Evolutionary conservation across 2,113 vertebrate genomes (phyloP).

Genomic region (Peromyscus leucopus): DNA sequence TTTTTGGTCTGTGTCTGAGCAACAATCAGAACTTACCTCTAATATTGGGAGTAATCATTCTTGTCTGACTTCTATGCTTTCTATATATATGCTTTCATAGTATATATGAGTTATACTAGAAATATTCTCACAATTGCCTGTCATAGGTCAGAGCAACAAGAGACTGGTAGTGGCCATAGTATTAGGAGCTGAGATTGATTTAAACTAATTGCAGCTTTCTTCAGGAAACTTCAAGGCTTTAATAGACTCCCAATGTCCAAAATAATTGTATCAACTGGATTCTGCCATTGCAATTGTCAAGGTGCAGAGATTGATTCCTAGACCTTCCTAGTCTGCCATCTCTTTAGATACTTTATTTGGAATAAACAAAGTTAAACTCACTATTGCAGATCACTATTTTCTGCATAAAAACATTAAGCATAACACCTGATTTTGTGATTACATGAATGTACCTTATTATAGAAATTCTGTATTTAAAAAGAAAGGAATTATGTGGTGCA

Average conservation of each 20-base stretch:
- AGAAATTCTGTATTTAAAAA: background rate
- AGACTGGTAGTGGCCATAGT: background rate
- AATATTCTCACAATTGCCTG: background rate
- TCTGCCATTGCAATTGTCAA: background rate
- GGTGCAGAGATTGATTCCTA: background rate
- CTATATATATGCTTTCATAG: background rate
- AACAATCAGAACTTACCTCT: background rate
- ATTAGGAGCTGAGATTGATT: background rate
- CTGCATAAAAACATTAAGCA: background rate
- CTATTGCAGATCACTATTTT: background rate
- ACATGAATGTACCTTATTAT: background rate
- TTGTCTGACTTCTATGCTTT: background rate
- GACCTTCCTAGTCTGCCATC: background rate
- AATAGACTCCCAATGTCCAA: background rate
- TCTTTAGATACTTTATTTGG: background rate
- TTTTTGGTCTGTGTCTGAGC: background rate
- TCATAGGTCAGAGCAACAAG: background rate
- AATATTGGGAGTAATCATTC: background rate
- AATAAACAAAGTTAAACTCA: background rate
- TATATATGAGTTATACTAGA: background rate
- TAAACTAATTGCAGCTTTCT: background rate
- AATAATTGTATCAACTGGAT: background rate
- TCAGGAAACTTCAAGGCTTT: background rate
- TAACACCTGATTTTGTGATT: background rate
- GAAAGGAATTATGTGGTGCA: background rate